phyloP scores from a whole-genome alignment of 2,797 vertebrate species.

The Poeciliopsis gracilis region DNA sequence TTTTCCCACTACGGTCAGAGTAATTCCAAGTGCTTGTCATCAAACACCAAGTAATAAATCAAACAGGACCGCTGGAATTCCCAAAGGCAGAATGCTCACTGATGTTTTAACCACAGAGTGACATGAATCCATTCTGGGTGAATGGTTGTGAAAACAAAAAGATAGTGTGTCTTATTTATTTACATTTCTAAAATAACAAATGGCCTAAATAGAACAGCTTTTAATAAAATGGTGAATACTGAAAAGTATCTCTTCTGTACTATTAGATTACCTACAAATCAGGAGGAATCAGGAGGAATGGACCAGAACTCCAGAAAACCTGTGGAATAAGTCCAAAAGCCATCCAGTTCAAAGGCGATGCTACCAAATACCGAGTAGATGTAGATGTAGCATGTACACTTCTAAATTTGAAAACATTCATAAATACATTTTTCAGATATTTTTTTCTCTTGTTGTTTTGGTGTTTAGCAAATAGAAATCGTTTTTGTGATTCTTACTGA shows the following conservation, averaged over 20 bases:
- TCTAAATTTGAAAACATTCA: too few species aligned
- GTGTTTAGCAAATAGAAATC: too few species aligned
- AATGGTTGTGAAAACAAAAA: background rate
- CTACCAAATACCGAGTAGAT: too few species aligned
- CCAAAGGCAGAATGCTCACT: background rate
- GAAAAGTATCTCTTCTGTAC: background rate
- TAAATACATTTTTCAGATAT: too few species aligned
- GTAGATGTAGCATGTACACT: too few species aligned
- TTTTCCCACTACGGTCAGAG: conserved; percentile 1
- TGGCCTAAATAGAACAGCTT: background rate
- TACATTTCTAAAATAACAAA: background rate
- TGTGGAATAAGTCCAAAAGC: too few species aligned
- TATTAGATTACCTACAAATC: background rate
- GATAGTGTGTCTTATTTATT: background rate
- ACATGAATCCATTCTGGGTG: background rate
- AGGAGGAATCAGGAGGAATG: background rate
- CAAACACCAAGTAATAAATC: background rate
- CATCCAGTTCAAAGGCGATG: too few species aligned
- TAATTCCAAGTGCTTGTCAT: conserved; percentile 1
- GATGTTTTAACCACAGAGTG: background rate
- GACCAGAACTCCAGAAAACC: background rate
- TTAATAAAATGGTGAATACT: background rate
- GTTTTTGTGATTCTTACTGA: background rate
- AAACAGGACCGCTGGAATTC: background rate
- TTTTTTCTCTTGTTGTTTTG: too few species aligned